A percentile compares a stretch with the other conserved stretches of the same genome.
phyloP scores from a whole-genome alignment of 2,113 vertebrate genomes.

The Cichladusa arquata region DNA sequence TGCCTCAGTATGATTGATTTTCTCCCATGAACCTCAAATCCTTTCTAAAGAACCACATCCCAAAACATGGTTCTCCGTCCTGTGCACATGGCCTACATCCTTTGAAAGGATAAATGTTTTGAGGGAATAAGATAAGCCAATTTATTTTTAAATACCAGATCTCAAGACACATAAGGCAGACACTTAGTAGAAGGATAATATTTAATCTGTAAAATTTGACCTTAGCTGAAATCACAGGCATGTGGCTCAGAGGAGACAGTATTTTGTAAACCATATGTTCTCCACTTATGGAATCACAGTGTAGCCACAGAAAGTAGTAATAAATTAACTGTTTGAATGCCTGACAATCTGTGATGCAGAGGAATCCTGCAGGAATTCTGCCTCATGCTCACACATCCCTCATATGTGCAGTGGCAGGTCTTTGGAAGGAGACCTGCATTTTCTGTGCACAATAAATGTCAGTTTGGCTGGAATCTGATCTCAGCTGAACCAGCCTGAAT shows the following conservation, averaged over 20 bases:
- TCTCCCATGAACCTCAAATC: neutral
- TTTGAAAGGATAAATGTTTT: slow-evolving; percentile 7
- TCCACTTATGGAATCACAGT: neutral
- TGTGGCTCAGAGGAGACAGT: neutral
- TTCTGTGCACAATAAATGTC: neutral
- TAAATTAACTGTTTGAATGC: neutral
- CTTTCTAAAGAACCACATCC: neutral
- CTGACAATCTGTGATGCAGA: neutral
- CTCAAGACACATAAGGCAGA: neutral
- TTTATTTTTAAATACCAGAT: slow-evolving; percentile 24
- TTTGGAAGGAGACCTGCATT: neutral
- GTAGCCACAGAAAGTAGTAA: neutral
- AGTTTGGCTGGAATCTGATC: neutral
- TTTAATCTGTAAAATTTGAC: neutral
- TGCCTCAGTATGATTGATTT: neutral
- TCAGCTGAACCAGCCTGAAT: neutral
- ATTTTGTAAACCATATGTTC: slow-evolving; percentile 8
- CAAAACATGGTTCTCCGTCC: neutral
- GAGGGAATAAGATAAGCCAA: neutral
- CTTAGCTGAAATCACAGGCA: neutral
- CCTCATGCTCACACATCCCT: neutral
- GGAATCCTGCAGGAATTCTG: neutral
- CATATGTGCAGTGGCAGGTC: neutral
- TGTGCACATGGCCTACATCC: neutral
- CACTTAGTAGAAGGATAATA: neutral